These are phyloP conservation scores for Agrenia bidenticulata DNA, from an alignment of 2,888 invertebrate species.

Conservation along the genomic window DNA sequence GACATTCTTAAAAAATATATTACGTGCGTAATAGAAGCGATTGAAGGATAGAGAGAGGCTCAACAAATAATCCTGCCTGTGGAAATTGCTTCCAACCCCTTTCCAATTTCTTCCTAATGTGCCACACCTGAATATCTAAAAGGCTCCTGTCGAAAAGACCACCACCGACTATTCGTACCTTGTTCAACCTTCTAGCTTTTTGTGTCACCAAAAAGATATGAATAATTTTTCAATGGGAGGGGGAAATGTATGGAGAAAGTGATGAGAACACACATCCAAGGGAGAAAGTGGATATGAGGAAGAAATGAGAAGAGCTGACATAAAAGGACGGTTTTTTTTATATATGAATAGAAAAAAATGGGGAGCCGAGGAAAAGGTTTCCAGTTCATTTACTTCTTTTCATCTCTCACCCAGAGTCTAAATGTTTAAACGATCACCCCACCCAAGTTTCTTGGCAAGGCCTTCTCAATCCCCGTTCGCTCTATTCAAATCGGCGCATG, in stretches of 20 bases:
- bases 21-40: too few relatives aligned
- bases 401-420: slow-evolving; percentile 7
- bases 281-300: background rate
- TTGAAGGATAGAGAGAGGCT: too few relatives aligned
- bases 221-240: too few relatives aligned
- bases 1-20: too few relatives aligned
- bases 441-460: slow-evolving; percentile 16
- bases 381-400: slow-evolving; percentile 15
- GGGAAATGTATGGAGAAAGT: background rate
- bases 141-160: too few relatives aligned
- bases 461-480: background rate
- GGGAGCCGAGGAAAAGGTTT: slow-evolving; percentile 12
- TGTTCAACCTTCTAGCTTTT: background rate
- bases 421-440: slow-evolving; percentile 8
- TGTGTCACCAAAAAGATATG: too few relatives aligned
- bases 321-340: background rate
- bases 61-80: too few relatives aligned
- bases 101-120: too few relatives aligned
- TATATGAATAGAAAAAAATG: background rate
- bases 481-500: too few relatives aligned
- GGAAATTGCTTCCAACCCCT: too few relatives aligned
- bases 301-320: background rate
- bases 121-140: too few relatives aligned
- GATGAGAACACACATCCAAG: background rate
- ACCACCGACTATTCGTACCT: background rate